Base-by-base conservation (phyloP, 2,888 invertebrate genomes). In the Sarcophaga subvicina region DNA sequence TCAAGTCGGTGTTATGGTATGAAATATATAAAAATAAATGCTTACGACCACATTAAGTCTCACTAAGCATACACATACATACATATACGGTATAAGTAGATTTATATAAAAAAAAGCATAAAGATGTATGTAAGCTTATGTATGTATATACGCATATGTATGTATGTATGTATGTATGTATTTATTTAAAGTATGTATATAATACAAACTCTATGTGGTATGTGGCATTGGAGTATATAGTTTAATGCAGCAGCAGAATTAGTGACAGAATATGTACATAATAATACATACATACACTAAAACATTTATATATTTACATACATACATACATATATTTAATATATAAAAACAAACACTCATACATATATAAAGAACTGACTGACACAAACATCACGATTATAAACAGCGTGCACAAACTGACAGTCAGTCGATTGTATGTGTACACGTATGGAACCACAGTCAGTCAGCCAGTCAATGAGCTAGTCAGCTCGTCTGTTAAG, bases 41-140 rank as follows among this genome's bases (percentile, higher is more conserved):
- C 59, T 67, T 59, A 67, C 59, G 59, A 59, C 6, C 66, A 67
- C n/a, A 54, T 59, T 77, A 88, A 77, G 89, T 73, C 75, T 82
- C 80, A 69, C 69, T 62, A 69, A 8, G 37, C 25, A 78, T 78
- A 70, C 47, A 20, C 62, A 63, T 88, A 88, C 62, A 63, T 88
- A 88, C 90, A 90, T 89, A 90, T 89, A 90, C 88, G 37, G 37
- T 37, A 37, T 83, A 89, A 90, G 73, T 84, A 86, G 73, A 85
- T 86, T 84, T 84, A 76, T 88, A 76, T 88, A 86, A 70, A 37
- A 37, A 71, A 86, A 85, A 77, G 62, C 75, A 54, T 59, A 77
- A 47, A 72, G 75, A 59, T 66, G 25, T 62, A 47, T 54, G 17
- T 54, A 54, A 14, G 54, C 54, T 14, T 54, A 10, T 54, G 17